Base-by-base conservation (phyloP, 2,797 vertebrate species). In the Etheostoma perlongum region DNA sequence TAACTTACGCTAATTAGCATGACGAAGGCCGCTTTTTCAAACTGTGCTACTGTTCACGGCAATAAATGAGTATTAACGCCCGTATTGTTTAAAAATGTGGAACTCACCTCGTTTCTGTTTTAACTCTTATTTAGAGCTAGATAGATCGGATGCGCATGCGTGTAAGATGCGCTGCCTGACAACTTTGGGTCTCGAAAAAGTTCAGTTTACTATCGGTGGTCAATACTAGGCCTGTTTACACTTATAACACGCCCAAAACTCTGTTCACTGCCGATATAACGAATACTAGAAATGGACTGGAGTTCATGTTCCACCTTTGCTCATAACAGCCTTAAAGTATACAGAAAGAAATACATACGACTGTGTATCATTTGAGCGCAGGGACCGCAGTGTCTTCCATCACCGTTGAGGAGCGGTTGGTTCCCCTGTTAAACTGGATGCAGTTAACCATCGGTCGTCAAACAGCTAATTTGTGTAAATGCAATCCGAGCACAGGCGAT, bases 81-180 rank as follows among this genome's bases (percentile, higher is more conserved):
- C 51, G 69, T 88, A 83, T 88, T 94, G 87, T 93, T 94, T 85
- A 76, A 86, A 94, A 94, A 95, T 89, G 91, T 94, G 93, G 90
- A 95, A 96, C 95, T 96, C 95, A 96, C 95, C 95, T 96, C 95
- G 94, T 95, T 95, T 95, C 93, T 95, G 93, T 95, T 94, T 93
- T 94, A 95, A 95, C 95, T 96, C 95, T 96, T 95, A 96, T 96
- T 96, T 94, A 90, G 94, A 95, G 94, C 95, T 92, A 94, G 93
- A 92, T 89, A 89, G 86, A 67, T 8, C 70, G 74, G 83, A 69
- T 92, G 95, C 95, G 95, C 95, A 96, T 96, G 95, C 95, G 95
- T 87, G 67, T 6, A 72, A 85, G 90, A 91, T 91, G 91, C 91
- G 95, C 94, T 89, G 93, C 87, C 92, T 93, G 94, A 94, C 94